phyloP scores from a whole-genome alignment of 2,888 invertebrate species.

The Drosophila nigricruria region DNA sequence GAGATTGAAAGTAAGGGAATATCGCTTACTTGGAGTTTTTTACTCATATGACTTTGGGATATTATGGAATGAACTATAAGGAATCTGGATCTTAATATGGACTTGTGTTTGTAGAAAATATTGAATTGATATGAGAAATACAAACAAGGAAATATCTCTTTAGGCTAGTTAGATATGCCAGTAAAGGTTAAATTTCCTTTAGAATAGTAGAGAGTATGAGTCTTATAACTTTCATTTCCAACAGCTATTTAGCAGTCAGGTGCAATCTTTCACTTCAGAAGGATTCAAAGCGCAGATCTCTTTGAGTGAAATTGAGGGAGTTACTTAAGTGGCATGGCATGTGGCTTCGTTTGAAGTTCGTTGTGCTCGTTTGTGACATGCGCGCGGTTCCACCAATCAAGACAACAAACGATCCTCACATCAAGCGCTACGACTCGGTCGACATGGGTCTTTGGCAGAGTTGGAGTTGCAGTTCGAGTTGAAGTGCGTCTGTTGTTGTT shows the following conservation, averaged over 20 bases:
- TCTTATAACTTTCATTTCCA: neutral
- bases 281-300: neutral
- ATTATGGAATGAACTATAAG: too few species aligned
- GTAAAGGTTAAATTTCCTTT: too few species aligned
- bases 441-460: conserved; percentile 14
- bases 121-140: too few species aligned
- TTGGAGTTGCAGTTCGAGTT: conserved; percentile 7
- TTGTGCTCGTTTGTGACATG: conserved; percentile 76
- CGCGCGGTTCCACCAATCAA: conserved; percentile 72
- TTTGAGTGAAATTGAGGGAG: conserved; percentile 9
- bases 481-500: conserved; percentile 22
- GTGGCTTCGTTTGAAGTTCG: conserved; percentile 43
- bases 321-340: conserved; percentile 7
- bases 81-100: too few species aligned
- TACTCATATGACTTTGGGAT: too few species aligned
- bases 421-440: conserved; percentile 18
- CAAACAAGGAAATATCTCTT: too few species aligned
- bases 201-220: too few species aligned
- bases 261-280: too few species aligned
- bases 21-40: too few species aligned
- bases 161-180: too few species aligned
- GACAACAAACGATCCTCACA: conserved; percentile 42
- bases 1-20: too few species aligned
- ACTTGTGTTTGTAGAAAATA: too few species aligned
- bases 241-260: neutral